Percentiles rank a stretch among this genome's conserved stretches.
Conservation (phyloP, 2,888 invertebrate species). For the Thecophora atra region DNA sequence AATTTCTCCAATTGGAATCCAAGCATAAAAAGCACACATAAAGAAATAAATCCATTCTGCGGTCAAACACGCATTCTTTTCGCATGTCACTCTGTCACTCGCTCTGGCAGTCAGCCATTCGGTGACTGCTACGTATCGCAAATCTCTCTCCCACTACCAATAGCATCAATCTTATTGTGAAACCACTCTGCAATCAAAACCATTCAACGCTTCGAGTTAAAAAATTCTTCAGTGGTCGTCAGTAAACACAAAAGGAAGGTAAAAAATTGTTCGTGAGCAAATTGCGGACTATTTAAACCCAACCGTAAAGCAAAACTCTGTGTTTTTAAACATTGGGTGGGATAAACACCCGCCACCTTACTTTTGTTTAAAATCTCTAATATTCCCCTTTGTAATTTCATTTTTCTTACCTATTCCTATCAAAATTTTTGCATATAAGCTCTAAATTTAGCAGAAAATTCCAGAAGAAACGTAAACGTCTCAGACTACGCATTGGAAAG, state of each 20-base stretch:
- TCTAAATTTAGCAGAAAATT: too few species aligned
- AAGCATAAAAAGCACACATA: background rate
- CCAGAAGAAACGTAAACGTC: slow-evolving; percentile 63
- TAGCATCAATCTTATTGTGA: too few species aligned
- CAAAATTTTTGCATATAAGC: too few species aligned
- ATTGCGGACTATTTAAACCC: slow-evolving; percentile 62
- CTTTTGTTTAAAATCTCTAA: too few species aligned
- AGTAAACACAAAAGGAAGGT: slow-evolving; percentile 24
- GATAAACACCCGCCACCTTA: background rate
- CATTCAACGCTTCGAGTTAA: too few species aligned
- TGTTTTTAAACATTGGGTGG: slow-evolving; percentile 35
- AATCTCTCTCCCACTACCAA: too few species aligned
- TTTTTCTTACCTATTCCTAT: slow-evolving; percentile 47
- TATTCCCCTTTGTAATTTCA: slow-evolving; percentile 1
- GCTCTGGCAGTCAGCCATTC: too few species aligned
- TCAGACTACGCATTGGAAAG: slow-evolving; percentile 65
- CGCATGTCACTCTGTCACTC: background rate
- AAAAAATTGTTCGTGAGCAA: slow-evolving; percentile 52
- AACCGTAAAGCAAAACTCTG: slow-evolving; percentile 44
- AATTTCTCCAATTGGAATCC: background rate
- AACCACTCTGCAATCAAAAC: too few species aligned
- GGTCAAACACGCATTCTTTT: background rate
- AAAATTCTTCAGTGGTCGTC: too few species aligned
- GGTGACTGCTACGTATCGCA: too few species aligned
- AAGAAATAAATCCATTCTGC: background rate